Evolutionary conservation across 2,888 invertebrate genomes (phyloP).

Genomic region (Erynnis tages): DNA sequence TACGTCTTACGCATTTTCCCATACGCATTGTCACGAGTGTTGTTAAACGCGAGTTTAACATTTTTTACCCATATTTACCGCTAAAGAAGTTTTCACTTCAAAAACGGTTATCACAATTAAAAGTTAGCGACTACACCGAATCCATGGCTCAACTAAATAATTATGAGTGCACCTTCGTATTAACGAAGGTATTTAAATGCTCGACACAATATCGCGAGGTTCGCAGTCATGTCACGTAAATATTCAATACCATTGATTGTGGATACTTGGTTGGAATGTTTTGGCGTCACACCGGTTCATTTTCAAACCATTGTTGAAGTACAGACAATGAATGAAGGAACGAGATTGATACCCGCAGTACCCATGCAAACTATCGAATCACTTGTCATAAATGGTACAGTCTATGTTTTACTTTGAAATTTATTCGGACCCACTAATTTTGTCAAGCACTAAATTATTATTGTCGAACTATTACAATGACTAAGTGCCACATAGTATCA

Average conservation of each 20-base stretch:
- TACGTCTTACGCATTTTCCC: too few species aligned
- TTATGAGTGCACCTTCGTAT: too few species aligned
- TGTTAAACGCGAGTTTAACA: too few species aligned
- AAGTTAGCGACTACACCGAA: too few species aligned
- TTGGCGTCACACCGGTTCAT: constrained; percentile 46
- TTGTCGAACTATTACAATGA: not conserved
- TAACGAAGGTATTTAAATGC: constrained; percentile 3
- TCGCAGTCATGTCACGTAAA: constrained; percentile 44
- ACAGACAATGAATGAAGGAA: constrained; percentile 40
- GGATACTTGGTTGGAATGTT: constrained; percentile 47
- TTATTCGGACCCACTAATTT: not conserved
- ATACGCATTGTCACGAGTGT: too few species aligned
- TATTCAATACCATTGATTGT: constrained; percentile 44
- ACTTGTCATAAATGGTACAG: constrained; percentile 1
- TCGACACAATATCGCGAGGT: constrained; percentile 23
- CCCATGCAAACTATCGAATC: constrained; percentile 13
- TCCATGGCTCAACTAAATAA: too few species aligned
- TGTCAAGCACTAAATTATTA: not conserved
- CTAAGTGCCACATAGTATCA: not conserved
- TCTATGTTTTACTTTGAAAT: not conserved
- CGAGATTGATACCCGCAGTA: constrained; percentile 26
- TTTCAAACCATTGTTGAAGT: constrained; percentile 45
- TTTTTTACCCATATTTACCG: too few species aligned
- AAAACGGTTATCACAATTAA: too few species aligned
- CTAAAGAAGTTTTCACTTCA: too few species aligned